Base-by-base conservation (phyloP, 1,140 invertebrate genomes). In the Myzus persicae region DNA sequence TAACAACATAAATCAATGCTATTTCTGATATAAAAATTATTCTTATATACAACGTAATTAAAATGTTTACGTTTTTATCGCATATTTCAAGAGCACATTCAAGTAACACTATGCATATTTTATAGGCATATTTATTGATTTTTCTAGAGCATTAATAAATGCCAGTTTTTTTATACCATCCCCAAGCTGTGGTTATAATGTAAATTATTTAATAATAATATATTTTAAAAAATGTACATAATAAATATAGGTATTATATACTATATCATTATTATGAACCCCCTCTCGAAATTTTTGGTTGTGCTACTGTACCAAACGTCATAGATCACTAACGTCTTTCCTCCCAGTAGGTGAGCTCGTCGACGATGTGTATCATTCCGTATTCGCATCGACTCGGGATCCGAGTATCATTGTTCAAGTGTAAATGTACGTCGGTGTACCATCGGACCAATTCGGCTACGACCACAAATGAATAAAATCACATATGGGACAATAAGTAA, bases 321-420 rank as follows among this genome's bases (percentile, higher is more conserved):
- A 36, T 31, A 42, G 1, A 84, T 42, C 36, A 93, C 91, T 93
- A 31, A 93, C 91, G 44, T 93, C 81, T 54, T 26, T 84, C 46
- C 26, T 93, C n/a, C 91, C 91, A 93, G 24, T 40, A 93, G 6
- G 40, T 14, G 26, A 93, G 1, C 22, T 93, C 91, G 46, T 93
- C 91, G 11, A 26, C 22, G 7, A 93, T 54, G 26, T 93, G 91
- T 42, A 84, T 48, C 81, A 93, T 54, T 20, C 36, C 42, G 36
- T 31, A 93, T n/a, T 85, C 81, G 38, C 91, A 93, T 67, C 24
- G n/a, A 2, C 14, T 31, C 1, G 91, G 20, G 8, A 40, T 54
- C 7, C 81, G 81, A 4, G 38, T 0, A 20, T 38, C 36, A 26
- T 92, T 42, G 0, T 46, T 6, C n/a, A 92, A 6, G 24, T 48